Evolutionary conservation across 2,113 vertebrate genomes (phyloP).

Genomic region (Stomatorhinus ivindoensis): DNA sequence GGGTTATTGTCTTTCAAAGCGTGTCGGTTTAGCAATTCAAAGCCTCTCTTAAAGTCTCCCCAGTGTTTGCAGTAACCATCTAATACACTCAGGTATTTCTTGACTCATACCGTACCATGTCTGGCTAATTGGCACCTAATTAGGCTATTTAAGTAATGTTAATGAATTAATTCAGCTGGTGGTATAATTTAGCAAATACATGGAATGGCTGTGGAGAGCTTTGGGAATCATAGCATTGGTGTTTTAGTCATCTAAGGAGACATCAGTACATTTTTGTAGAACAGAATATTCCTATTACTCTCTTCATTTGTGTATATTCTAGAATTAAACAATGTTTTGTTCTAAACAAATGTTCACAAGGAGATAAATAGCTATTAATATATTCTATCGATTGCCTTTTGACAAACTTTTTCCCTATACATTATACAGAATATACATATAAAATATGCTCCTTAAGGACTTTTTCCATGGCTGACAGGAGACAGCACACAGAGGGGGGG

Average conservation of each 20-base stretch:
- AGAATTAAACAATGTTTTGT: not conserved
- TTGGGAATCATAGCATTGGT: no score
- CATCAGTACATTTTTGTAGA: not conserved
- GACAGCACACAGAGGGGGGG: not conserved
- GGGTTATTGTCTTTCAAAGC: not conserved
- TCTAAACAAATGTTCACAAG: not conserved
- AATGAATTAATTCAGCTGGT: not conserved
- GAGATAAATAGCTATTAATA: not conserved
- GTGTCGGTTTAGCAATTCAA: not conserved
- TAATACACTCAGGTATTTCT: not conserved
- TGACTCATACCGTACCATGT: not conserved
- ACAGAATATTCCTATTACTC: not conserved
- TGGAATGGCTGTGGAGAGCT: not conserved
- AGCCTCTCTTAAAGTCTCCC: not conserved
- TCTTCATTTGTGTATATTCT: not conserved
- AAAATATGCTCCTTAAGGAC: not conserved
- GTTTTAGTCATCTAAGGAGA: not conserved
- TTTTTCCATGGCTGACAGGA: not conserved
- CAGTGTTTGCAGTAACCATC: not conserved
- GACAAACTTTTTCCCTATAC: not conserved
- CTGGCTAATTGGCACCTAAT: not conserved
- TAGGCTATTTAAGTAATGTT: not conserved
- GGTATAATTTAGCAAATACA: not conserved
- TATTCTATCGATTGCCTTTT: not conserved
- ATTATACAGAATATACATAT: not conserved